Evolutionary conservation across 2,888 invertebrate genomes (phyloP).

Genomic region (Rhagonycha fulva): DNA sequence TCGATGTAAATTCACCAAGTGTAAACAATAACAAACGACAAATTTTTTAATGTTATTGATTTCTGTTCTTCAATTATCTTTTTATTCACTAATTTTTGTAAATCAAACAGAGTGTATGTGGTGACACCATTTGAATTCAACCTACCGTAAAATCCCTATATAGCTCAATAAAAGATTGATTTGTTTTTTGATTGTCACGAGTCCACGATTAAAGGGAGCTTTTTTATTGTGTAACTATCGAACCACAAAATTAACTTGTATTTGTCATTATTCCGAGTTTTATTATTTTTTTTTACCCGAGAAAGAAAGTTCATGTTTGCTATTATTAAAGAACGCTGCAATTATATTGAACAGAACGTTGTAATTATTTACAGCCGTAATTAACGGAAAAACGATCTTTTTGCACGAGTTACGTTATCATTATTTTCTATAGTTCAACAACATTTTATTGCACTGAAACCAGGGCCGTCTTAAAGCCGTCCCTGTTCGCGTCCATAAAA

Average conservation of each 20-base stretch:
- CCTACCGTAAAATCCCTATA: slow-evolving; percentile 38
- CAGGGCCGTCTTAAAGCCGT: not conserved
- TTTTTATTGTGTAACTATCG: slow-evolving; percentile 26
- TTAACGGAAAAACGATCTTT: not conserved
- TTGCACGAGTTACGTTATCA: not conserved
- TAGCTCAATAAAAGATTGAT: slow-evolving; percentile 38
- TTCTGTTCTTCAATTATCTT: not conserved
- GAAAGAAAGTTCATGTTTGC: not conserved
- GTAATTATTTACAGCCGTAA: not conserved
- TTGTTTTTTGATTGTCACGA: slow-evolving; percentile 40
- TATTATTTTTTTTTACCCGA: not conserved
- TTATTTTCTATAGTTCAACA: not conserved
- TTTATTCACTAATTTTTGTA: slow-evolving; percentile 6
- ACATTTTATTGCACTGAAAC: not conserved
- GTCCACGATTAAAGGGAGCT: slow-evolving; percentile 35
- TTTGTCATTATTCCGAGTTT: slow-evolving; percentile 23
- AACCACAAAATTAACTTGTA: slow-evolving; percentile 40
- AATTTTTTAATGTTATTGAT: not conserved
- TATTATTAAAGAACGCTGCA: not conserved
- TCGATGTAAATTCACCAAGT: not conserved
- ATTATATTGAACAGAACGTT: not conserved
- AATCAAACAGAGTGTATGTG: slow-evolving; percentile 6
- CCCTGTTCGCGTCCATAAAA: not conserved
- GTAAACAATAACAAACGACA: not conserved
- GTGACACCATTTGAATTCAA: slow-evolving; percentile 20